phyloP scores from a whole-genome alignment of 37 sponge, comb jelly and placozoan genomes.

The Petrosia ficiformis region DNA sequence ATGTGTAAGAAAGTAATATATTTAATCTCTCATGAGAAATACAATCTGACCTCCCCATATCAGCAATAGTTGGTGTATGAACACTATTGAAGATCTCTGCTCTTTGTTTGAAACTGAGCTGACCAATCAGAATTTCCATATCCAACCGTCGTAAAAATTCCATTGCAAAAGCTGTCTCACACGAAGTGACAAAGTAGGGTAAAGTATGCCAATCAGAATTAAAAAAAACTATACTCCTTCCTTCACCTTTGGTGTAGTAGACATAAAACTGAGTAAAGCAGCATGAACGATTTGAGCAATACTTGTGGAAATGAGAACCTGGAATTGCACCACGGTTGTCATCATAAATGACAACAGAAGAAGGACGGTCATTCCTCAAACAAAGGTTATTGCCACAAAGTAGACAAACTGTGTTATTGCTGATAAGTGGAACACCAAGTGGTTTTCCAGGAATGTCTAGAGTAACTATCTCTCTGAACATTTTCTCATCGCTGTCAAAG shows the following conservation, averaged over 20 bases:
- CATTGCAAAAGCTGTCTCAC: slow-evolving; percentile 31
- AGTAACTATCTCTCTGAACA: slow-evolving; percentile 8
- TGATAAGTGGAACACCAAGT: slow-evolving; percentile 20
- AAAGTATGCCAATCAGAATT: slow-evolving; percentile 13
- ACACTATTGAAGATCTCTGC: slow-evolving; percentile 41
- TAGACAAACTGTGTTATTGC: neutral
- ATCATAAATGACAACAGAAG: slow-evolving; percentile 16
- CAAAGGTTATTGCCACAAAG: slow-evolving; percentile 9
- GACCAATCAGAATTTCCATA: slow-evolving; percentile 36
- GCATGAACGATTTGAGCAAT: slow-evolving; percentile 10
- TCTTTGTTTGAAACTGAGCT: slow-evolving; percentile 37
- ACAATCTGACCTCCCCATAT: neutral
- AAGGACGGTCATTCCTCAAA: slow-evolving; percentile 23
- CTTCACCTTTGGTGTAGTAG: slow-evolving; percentile 15
- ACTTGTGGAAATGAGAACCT: slow-evolving; percentile 46
- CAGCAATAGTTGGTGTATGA: neutral
- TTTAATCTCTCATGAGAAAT: neutral
- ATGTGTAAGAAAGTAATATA: too few relatives aligned
- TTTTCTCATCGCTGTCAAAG: neutral
- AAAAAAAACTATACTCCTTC: neutral
- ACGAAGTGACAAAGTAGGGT: slow-evolving; percentile 22
- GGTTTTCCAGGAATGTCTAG: neutral
- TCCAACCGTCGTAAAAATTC: slow-evolving; percentile 11
- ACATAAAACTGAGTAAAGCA: slow-evolving; percentile 29
- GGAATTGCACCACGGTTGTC: slow-evolving; percentile 22